phyloP scores from a whole-genome alignment of 2,113 vertebrate species.

The Cyprinodon tularosa region DNA sequence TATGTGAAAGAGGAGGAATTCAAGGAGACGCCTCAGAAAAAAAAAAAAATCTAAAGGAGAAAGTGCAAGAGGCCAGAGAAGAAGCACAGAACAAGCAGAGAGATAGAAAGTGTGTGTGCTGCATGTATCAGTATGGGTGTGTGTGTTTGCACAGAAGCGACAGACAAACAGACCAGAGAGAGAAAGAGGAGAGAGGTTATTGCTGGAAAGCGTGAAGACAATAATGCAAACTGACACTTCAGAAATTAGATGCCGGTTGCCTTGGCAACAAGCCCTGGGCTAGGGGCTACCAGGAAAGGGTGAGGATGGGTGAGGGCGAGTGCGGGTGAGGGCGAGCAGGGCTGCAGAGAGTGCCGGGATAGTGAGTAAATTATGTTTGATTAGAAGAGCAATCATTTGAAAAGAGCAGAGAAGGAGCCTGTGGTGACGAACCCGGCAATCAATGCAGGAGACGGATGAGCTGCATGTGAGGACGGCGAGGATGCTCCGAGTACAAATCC shows the following conservation, averaged over 20 bases:
- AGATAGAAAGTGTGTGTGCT: background rate
- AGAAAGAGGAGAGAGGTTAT: constrained; percentile 82
- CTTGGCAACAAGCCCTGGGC: constrained; percentile 94
- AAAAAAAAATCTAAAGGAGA: constrained; percentile 25
- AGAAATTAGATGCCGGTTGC: constrained; percentile 99
- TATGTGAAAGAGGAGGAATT: constrained; percentile 23
- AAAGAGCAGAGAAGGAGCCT: constrained; percentile 87
- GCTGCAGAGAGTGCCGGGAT: constrained; percentile 85
- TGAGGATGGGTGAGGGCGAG: constrained; percentile 60
- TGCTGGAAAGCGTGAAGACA: constrained; percentile 97
- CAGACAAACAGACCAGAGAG: constrained; percentile 34
- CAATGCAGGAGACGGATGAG: constrained; percentile 25
- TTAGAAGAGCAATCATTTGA: constrained; percentile 98
- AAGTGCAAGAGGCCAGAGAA: constrained; percentile 20
- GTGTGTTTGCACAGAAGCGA: constrained; percentile 22
- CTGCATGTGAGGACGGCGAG: background rate
- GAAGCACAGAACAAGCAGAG: background rate
- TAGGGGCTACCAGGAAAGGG: constrained; percentile 85
- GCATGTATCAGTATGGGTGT: constrained; percentile 28
- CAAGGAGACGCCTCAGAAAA: constrained; percentile 28
- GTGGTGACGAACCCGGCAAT: constrained; percentile 48
- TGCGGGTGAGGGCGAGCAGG: constrained; percentile 71
- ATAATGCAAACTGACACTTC: constrained; percentile 99
- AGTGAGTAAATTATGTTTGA: constrained; percentile 98
- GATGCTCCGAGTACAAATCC: background rate